Percentiles rank a stretch among this genome's conserved stretches.
These are phyloP conservation scores for Peromyscus aztecus DNA, from an alignment of 2,797 vertebrate genomes.

Conservation along the genomic window DNA sequence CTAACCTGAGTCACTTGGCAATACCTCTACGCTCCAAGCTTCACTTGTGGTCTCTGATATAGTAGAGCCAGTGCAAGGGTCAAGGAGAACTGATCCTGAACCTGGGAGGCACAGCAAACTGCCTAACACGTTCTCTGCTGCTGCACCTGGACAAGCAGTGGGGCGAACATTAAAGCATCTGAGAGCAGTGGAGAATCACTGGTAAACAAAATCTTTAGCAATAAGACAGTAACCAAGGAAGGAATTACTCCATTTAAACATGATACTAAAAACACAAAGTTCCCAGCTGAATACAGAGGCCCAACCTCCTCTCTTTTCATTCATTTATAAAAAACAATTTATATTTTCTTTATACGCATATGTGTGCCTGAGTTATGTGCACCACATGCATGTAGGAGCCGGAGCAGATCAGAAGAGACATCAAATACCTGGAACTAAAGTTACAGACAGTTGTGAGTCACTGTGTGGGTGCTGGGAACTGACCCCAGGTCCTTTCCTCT, in stretches of 20 bases:
- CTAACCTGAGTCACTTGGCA: slow-evolving; percentile 98
- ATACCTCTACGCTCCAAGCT: slow-evolving; percentile 99
- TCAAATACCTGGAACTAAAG: neutral
- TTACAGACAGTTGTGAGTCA: neutral
- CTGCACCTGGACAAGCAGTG: slow-evolving; percentile 92
- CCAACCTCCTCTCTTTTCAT: slow-evolving; percentile 16
- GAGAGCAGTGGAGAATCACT: neutral
- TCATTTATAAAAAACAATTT: neutral
- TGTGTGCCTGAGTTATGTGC: neutral
- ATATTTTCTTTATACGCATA: neutral
- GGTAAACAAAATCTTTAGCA: slow-evolving; percentile 3
- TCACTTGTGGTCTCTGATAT: slow-evolving; percentile 99
- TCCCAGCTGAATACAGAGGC: neutral
- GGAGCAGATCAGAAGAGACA: neutral
- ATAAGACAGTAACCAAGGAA: slow-evolving; percentile 28
- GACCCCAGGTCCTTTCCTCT: neutral
- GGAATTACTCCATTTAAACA: slow-evolving; percentile 29
- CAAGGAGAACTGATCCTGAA: slow-evolving; percentile 95
- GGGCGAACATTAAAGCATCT: slow-evolving; percentile 76
- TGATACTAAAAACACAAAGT: slow-evolving; percentile 13
- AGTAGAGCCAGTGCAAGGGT: slow-evolving; percentile 97
- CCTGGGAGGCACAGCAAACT: slow-evolving; percentile 97
- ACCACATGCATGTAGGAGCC: too few relatives aligned
- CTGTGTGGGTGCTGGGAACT: neutral
- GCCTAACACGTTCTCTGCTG: slow-evolving; percentile 97